phyloP scores from a whole-genome alignment of 2,797 vertebrate genomes.

The Diplodus sargus region DNA sequence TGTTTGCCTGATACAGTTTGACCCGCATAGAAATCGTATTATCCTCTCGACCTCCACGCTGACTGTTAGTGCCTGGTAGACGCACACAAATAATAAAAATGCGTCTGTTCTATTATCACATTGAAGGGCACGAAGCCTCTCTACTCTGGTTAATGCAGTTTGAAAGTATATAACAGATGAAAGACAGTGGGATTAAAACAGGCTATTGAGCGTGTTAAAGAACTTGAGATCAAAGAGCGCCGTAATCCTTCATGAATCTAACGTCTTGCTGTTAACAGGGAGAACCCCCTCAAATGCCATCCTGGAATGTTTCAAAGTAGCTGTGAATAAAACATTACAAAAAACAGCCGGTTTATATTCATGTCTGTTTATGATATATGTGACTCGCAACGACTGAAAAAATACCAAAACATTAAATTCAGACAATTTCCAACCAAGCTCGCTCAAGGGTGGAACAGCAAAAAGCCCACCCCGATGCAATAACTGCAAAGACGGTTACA shows the following conservation, averaged over 20 bases:
- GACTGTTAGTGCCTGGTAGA: neutral
- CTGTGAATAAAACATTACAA: neutral
- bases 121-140: conserved; percentile 12
- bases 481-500: neutral
- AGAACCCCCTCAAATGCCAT: neutral
- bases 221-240: conserved; percentile 42
- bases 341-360: neutral
- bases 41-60: neutral
- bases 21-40: neutral
- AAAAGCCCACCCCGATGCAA: neutral
- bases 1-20: neutral
- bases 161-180: conserved; percentile 57
- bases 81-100: neutral
- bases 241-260: conserved; percentile 30
- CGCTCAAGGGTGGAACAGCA: neutral
- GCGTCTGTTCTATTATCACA: conserved; percentile 20
- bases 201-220: conserved; percentile 42
- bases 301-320: neutral
- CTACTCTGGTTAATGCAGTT: conserved; percentile 40
- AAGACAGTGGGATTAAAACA: conserved; percentile 47
- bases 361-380: neutral
- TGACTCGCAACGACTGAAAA: neutral
- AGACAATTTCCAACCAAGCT: neutral
- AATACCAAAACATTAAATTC: neutral
- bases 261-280: conserved; percentile 14